Conservation (phyloP, 2,888 invertebrate species). For the Pseudeuparius sepicola region DNA sequence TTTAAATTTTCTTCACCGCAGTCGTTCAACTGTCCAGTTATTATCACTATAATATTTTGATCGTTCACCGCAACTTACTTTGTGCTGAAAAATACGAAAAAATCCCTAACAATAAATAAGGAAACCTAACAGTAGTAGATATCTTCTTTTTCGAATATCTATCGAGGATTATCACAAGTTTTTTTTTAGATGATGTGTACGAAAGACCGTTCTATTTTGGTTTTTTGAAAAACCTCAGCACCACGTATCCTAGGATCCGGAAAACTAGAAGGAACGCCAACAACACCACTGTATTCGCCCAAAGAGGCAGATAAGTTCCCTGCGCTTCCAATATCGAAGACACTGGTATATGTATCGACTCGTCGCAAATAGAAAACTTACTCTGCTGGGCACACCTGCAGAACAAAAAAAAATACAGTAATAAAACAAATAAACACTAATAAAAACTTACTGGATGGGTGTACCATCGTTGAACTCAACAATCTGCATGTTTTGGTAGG, state of each 20-base stretch:
- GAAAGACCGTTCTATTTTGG: no score
- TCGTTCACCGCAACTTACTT: no score
- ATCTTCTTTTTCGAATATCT: no score
- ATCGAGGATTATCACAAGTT: no score
- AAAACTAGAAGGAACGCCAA: constrained; percentile 61
- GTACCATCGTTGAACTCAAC: constrained; percentile 63
- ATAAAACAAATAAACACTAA: constrained; percentile 5
- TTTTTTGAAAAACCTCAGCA: constrained; percentile 58
- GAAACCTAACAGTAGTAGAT: no score
- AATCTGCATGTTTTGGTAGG: constrained; percentile 72
- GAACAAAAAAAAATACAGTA: constrained; percentile 16
- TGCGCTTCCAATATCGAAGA: constrained; percentile 56
- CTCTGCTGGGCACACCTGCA: constrained; percentile 59
- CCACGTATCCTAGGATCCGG: constrained; percentile 61
- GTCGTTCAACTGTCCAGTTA: constrained; percentile 23
- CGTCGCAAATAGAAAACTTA: constrained; percentile 52
- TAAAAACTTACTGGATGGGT: constrained; percentile 51
- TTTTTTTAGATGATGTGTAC: no score
- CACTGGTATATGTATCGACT: constrained; percentile 53
- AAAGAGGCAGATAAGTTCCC: constrained; percentile 54
- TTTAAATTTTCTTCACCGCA: constrained; percentile 22
- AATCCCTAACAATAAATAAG: no score
- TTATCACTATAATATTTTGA: no score
- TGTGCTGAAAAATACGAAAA: no score
- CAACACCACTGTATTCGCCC: constrained; percentile 64